phyloP scores from a whole-genome alignment of 2,888 invertebrate genomes.

The Chaitophorus viminalis region DNA sequence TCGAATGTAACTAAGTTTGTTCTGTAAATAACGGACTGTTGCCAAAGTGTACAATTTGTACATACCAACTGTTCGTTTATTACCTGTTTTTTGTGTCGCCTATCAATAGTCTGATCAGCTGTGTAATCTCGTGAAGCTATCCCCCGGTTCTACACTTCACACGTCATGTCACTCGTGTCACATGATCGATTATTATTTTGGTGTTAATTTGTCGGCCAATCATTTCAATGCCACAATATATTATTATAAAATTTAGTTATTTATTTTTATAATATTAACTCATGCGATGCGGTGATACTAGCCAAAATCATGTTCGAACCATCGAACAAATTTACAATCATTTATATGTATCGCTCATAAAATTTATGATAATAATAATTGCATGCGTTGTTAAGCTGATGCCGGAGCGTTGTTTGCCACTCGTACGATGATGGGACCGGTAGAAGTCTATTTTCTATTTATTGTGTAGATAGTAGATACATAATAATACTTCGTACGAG shows the following conservation, averaged over 20 bases:
- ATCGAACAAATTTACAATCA: background rate
- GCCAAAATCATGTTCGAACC: background rate
- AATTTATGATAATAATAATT: background rate
- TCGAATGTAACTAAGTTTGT: background rate
- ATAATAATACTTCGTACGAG: background rate
- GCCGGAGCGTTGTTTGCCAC: background rate
- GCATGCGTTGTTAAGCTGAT: background rate
- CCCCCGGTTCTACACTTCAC: background rate
- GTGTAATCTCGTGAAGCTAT: background rate
- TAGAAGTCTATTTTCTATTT: background rate
- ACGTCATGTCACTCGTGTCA: background rate
- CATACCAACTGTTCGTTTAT: background rate
- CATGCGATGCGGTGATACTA: background rate
- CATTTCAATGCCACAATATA: background rate
- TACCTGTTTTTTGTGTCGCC: too few species aligned
- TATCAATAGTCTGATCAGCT: constrained; percentile 12
- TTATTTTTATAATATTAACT: background rate
- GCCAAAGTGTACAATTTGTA: background rate
- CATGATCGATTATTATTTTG: background rate
- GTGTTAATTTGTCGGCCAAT: background rate
- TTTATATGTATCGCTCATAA: background rate
- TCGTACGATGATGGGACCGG: too few species aligned
- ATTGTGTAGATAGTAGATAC: background rate
- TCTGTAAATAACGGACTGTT: background rate
- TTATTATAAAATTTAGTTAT: background rate